phyloP scores from a whole-genome alignment of 2,797 vertebrate species.

The Pempheris klunzingeri region DNA sequence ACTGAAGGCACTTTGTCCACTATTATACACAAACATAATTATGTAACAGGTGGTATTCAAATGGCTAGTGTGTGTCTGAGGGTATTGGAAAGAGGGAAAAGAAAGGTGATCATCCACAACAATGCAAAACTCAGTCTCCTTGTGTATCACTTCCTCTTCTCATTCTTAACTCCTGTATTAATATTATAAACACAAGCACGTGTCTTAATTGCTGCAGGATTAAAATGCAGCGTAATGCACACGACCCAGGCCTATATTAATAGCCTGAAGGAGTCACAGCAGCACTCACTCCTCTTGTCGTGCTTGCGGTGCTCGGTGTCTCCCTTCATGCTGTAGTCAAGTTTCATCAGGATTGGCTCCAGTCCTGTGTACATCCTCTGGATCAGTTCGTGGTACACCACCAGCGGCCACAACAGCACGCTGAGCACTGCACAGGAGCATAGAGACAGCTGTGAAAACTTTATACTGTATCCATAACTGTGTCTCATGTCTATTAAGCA shows the following conservation, averaged over 20 bases:
- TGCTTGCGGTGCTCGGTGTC: slow-evolving; percentile 92
- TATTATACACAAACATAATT: slow-evolving; percentile 5
- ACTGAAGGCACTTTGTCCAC: no score
- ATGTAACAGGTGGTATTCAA: neutral
- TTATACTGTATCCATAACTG: neutral
- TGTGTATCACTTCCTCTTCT: neutral
- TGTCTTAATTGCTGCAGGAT: neutral
- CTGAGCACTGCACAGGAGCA: slow-evolving; percentile 88
- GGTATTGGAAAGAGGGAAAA: neutral
- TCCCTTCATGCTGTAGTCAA: slow-evolving; percentile 99
- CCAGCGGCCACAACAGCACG: slow-evolving; percentile 96
- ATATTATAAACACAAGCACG: neutral
- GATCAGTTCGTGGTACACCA: slow-evolving; percentile 98
- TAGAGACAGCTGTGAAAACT: neutral
- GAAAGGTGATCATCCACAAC: neutral
- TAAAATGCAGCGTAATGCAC: neutral
- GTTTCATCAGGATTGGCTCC: slow-evolving; percentile 98
- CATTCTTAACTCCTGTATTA: neutral
- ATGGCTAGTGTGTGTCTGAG: neutral
- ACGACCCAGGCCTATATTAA: neutral
- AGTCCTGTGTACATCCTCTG: slow-evolving; percentile 98
- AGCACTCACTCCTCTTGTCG: slow-evolving; percentile 94
- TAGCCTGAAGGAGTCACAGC: fast-evolving
- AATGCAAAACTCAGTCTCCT: neutral
- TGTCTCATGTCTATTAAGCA: neutral